Conservation (phyloP, 2,113 vertebrate genomes). For the Dendrocopos noguchii region DNA sequence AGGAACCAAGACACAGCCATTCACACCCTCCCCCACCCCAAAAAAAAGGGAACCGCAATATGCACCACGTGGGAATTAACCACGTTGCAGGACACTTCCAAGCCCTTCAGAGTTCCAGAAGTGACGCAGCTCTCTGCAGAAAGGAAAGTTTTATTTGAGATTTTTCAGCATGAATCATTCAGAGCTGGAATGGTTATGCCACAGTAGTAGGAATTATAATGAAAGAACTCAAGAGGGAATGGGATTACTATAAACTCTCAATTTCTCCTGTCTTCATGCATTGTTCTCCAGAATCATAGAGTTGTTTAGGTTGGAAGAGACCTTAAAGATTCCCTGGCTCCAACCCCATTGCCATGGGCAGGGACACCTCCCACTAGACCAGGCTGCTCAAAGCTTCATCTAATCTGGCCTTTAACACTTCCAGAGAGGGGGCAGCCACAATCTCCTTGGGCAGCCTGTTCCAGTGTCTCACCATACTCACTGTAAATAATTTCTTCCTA, state of each 20-base stretch:
- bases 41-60: constrained; percentile 39
- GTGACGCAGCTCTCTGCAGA: constrained; percentile 37
- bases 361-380: too few species aligned
- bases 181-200: not conserved
- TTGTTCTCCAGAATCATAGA: not conserved
- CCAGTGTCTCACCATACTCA: too few species aligned
- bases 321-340: too few species aligned
- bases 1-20: constrained; percentile 38
- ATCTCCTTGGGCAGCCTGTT: too few species aligned
- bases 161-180: constrained; percentile 13
- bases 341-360: too few species aligned
- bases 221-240: not conserved
- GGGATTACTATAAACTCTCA: not conserved
- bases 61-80: constrained; percentile 33
- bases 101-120: constrained; percentile 37
- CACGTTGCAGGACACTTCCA: constrained; percentile 41
- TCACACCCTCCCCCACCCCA: not conserved
- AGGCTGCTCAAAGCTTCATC: too few species aligned
- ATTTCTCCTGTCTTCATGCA: not conserved
- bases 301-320: too few species aligned
- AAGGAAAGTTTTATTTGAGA: not conserved
- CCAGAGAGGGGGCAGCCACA: too few species aligned
- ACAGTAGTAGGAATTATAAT: not conserved
- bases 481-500: too few species aligned
- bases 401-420: too few species aligned